phyloP scores from a whole-genome alignment of 2,797 vertebrate genomes.

The Rhabdophis nuchalis region DNA sequence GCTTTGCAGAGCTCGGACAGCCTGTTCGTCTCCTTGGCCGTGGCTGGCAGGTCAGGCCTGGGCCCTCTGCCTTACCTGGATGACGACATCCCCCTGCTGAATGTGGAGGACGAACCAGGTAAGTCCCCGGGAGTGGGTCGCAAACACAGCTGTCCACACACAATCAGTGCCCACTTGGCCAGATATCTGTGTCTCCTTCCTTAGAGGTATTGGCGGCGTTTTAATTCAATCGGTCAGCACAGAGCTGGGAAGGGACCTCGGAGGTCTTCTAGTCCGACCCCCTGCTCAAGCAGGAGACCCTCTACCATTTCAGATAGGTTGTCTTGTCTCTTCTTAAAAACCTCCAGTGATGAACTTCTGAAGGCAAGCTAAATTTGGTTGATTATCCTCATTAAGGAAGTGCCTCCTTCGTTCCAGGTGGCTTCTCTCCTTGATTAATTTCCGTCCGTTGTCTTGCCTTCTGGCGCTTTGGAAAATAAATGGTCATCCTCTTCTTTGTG shows the following conservation, averaged over 20 bases:
- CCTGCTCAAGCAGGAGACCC: not conserved
- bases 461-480: too few relatives aligned
- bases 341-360: too few relatives aligned
- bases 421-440: too few relatives aligned
- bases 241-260: not conserved
- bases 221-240: not conserved
- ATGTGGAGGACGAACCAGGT: constrained; percentile 90
- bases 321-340: too few relatives aligned
- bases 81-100: constrained; percentile 91
- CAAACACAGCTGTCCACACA: not conserved
- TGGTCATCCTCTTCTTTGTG: too few relatives aligned
- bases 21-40: constrained; percentile 53
- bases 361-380: too few relatives aligned
- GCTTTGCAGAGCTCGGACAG: constrained; percentile 66
- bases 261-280: not conserved
- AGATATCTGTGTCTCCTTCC: not conserved
- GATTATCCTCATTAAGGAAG: too few relatives aligned
- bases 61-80: constrained; percentile 88
- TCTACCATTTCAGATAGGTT: not conserved
- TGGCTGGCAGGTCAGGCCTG: constrained; percentile 54
- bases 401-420: too few relatives aligned
- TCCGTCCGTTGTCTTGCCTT: too few relatives aligned
- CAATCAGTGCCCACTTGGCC: not conserved
- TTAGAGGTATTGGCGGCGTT: not conserved
- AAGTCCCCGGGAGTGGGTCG: not conserved